Conservation (phyloP, 2,888 invertebrate genomes). For the Torymus auratus region DNA sequence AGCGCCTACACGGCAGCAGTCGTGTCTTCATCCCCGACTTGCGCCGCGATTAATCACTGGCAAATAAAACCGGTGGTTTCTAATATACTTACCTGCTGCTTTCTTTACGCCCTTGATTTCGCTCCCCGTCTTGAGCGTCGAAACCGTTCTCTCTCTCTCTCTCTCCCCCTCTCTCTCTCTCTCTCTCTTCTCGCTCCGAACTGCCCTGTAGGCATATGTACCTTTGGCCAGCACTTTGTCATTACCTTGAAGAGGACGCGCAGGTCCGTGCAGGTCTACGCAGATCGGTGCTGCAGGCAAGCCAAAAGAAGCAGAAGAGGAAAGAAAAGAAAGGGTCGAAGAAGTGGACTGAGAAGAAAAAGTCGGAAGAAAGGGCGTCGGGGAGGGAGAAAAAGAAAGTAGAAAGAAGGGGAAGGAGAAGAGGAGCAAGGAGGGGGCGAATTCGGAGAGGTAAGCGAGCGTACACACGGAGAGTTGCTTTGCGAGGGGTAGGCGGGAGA, state of each 20-base stretch:
- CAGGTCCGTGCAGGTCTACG: not conserved
- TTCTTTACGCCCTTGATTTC: constrained; percentile 17
- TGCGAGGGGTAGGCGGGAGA: not conserved
- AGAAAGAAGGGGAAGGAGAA: constrained; percentile 33
- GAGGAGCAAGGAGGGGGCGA: not conserved
- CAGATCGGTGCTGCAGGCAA: not conserved
- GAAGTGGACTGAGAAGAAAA: constrained; percentile 1
- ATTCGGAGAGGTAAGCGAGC: constrained; percentile 17
- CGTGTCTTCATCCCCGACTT: not conserved
- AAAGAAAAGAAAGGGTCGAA: not conserved
- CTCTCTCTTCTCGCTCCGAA: not conserved
- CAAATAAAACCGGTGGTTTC: constrained; percentile 39
- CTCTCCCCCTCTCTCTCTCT: not conserved
- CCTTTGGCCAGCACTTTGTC: constrained; percentile 26
- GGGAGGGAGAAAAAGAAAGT: constrained; percentile 6
- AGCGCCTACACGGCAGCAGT: not conserved
- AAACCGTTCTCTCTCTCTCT: not conserved
- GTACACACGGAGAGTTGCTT: too few species aligned
- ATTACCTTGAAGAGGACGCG: constrained; percentile 49
- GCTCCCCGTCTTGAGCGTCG: constrained; percentile 38
- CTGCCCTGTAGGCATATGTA: not conserved
- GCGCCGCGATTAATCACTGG: constrained; percentile 37
- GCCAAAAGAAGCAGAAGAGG: not conserved
- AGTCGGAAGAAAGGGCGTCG: not conserved
- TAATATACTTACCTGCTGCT: constrained; percentile 13